Evolutionary conservation across 2,888 invertebrate genomes (phyloP), one percentile per base, ranked within the genome.

Genomic region (Marronus borbonicus): DNA sequence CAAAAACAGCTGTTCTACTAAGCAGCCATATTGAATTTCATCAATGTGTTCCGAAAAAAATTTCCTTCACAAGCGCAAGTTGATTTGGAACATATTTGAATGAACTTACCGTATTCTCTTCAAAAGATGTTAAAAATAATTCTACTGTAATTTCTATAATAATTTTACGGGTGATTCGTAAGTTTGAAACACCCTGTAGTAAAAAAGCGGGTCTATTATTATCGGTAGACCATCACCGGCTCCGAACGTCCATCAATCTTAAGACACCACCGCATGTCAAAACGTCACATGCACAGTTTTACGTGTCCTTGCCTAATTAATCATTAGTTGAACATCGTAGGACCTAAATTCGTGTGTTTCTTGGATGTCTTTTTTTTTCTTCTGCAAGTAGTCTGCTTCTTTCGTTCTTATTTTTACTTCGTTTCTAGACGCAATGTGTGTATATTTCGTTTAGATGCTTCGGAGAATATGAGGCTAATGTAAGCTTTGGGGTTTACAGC

Each of bases 231-330:
- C 65, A 76, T 76, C 76, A 52, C 8, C 44, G 62, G 52, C 24
- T 28, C 60, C 58, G 28, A 60, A 70, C 77, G 79, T 79, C 60
- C 80, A 82, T 82, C 82, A 82, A 82, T 82, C 81, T 80, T 81
- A 31, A 64, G 36, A 62, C 49, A 50, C 58, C 44, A 70, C 52
- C 64, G 72, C 76, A 85, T 86, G 87, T 86, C 87, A 86, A 85
- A 80, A 85, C 84, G 87, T 86, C 86, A 86, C 86, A 86, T 86
- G 86, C 86, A 86, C 86, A 84, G 84, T 85, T 86, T 85, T 86
- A 85, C 83, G 83, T 83, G 84, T 85, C 85, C 83, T 83, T 82
- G 78, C 84, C 86, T 86, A 87, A 86, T 87, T 87, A 87, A 86
- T 87, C 86, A 86, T 86, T 87, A 86, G 86, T 81, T 78, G 79